A percentile compares a stretch with the other conserved stretches of the same genome.
phyloP scores from a whole-genome alignment of 92 coral and sea anemone species.

The Virgularia gustaviana region DNA sequence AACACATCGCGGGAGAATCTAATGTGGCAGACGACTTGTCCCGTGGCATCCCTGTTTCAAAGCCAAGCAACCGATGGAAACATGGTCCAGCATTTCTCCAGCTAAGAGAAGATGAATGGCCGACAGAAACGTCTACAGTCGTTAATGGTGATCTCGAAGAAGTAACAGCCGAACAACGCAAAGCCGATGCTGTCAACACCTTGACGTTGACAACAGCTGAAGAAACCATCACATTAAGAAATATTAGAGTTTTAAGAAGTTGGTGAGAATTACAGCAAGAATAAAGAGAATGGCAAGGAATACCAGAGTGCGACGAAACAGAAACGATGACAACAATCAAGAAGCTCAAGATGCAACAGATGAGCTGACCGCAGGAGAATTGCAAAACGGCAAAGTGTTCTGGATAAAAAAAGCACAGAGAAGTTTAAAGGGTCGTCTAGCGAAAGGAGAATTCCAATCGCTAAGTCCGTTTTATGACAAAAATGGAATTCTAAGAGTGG shows the following conservation, averaged over 20 bases:
- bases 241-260: conserved; percentile 2
- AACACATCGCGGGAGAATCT: conserved; percentile 50
- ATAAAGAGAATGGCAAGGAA: conserved; percentile 14
- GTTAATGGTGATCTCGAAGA: conserved; percentile 2
- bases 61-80: conserved; percentile 46
- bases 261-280: conserved; percentile 36
- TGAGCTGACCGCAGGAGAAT: conserved; percentile 29
- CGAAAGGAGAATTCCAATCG: conserved; percentile 31
- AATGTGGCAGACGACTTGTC: conserved; percentile 58
- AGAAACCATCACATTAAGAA: background rate
- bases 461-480: conserved; percentile 44
- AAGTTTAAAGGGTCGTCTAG: conserved; percentile 13
- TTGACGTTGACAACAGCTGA: background rate
- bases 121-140: background rate
- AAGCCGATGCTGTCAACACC: too few relatives aligned
- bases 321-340: background rate
- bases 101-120: conserved; percentile 42
- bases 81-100: conserved; percentile 49
- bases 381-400: conserved; percentile 38
- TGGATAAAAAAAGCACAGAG: conserved; percentile 54
- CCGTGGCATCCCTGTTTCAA: conserved; percentile 37
- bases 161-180: too few relatives aligned
- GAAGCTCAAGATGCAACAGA: background rate
- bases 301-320: conserved; percentile 16
- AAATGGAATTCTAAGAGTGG: conserved; percentile 43